phyloP scores from a whole-genome alignment of 23 tunicate genomes.

The Phallusia fumigata region DNA sequence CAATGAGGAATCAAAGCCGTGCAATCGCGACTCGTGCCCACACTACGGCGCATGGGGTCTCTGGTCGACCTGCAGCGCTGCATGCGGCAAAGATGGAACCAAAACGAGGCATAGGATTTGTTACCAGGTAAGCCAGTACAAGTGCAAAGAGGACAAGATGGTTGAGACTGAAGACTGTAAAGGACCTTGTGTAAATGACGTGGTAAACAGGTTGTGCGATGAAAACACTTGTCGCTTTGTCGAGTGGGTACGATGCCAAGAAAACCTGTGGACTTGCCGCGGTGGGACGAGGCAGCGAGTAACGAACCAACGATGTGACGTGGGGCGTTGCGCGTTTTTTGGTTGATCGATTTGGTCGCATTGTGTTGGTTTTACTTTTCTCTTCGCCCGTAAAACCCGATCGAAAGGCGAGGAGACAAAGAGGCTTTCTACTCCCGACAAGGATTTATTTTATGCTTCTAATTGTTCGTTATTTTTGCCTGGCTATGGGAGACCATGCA shows the following conservation, averaged over 20 bases:
- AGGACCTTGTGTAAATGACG: neutral
- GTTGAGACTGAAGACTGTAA: neutral
- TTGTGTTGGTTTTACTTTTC: no score
- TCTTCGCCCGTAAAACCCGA: no score
- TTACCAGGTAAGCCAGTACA: neutral
- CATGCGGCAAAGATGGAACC: neutral
- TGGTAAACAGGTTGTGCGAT: no score
- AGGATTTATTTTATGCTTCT: no score
- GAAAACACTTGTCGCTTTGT: no score
- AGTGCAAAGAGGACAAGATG: neutral
- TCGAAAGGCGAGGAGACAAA: no score
- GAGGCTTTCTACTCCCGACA: no score
- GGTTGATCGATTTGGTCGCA: no score
- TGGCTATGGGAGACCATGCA: no score
- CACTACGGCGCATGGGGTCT: neutral
- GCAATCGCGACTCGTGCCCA: neutral
- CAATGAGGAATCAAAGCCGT: neutral
- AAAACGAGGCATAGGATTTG: neutral
- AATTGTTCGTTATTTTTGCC: no score
- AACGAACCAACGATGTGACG: neutral
- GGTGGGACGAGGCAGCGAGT: neutral
- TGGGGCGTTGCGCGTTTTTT: neutral
- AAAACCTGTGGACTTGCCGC: no score
- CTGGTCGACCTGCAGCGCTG: neutral
- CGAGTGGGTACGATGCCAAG: no score